Evolutionary conservation across 2,797 vertebrate species (phyloP).

Genomic region (Spea hammondii): DNA sequence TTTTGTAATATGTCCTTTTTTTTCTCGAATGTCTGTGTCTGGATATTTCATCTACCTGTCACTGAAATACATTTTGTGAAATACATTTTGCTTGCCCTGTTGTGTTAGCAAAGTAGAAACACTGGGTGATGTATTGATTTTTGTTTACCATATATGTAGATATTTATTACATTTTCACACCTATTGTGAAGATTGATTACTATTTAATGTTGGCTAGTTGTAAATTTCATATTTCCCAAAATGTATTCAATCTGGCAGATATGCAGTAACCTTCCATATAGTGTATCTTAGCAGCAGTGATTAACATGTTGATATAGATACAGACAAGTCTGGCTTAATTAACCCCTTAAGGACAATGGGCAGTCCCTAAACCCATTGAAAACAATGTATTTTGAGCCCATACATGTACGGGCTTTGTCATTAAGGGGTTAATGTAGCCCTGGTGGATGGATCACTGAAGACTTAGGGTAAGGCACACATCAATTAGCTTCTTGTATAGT

Average conservation of each 20-base stretch:
- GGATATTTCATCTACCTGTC: slow-evolving; percentile 64
- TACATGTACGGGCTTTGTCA: no score
- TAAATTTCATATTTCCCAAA: neutral
- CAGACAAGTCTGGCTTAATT: slow-evolving; percentile 19
- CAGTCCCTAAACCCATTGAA: no score
- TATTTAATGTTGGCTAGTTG: neutral
- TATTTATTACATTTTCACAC: slow-evolving; percentile 73
- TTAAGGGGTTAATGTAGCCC: slow-evolving; percentile 3
- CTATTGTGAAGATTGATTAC: slow-evolving; percentile 76
- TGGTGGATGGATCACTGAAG: slow-evolving; percentile 8
- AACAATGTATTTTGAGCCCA: no score
- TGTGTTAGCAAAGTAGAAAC: slow-evolving; percentile 55
- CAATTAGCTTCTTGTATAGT: slow-evolving; percentile 44
- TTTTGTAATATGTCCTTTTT: no score
- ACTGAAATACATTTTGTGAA: slow-evolving; percentile 65
- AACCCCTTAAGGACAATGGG: no score
- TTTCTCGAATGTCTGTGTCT: neutral
- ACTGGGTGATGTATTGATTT: slow-evolving; percentile 74
- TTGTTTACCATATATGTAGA: slow-evolving; percentile 63
- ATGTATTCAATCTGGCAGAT: neutral
- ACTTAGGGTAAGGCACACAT: slow-evolving; percentile 17
- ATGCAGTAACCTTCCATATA: no score
- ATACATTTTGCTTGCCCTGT: slow-evolving; percentile 66
- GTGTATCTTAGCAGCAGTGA: no score
- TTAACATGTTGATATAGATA: no score